Evolutionary conservation across 2,113 vertebrate genomes (phyloP).

Genomic region (Halichoerus grypus): DNA sequence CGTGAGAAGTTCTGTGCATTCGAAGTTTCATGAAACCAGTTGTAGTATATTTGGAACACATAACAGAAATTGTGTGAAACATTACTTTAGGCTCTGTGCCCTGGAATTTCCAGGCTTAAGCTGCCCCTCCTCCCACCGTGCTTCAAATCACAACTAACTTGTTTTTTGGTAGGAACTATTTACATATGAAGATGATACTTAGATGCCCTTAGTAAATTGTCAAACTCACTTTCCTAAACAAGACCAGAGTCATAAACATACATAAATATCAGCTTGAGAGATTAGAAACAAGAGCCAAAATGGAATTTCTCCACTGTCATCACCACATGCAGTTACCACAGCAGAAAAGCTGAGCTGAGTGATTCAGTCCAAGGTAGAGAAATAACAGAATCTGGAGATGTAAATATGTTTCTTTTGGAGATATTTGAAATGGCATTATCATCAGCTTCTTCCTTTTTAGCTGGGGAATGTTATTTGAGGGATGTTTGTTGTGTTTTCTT

Average conservation of each 20-base stretch:
- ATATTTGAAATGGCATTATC: slow-evolving; percentile 46
- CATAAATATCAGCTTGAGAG: slow-evolving; percentile 60
- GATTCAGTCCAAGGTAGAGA: slow-evolving; percentile 49
- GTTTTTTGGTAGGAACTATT: slow-evolving; percentile 55
- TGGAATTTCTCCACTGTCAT: slow-evolving; percentile 8
- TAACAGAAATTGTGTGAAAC: not conserved
- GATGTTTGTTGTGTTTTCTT: slow-evolving; percentile 70
- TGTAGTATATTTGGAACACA: not conserved
- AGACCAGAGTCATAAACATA: not conserved
- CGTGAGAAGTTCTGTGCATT: not conserved
- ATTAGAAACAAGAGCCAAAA: slow-evolving; percentile 65
- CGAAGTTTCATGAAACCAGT: not conserved
- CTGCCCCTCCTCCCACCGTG: not conserved
- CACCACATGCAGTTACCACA: not conserved
- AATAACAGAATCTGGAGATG: slow-evolving; percentile 7
- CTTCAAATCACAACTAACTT: not conserved
- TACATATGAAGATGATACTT: slow-evolving; percentile 63
- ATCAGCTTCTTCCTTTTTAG: slow-evolving; percentile 29
- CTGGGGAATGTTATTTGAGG: slow-evolving; percentile 38
- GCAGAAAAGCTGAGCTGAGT: not conserved
- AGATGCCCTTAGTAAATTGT: slow-evolving; percentile 51
- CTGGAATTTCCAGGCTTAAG: not conserved
- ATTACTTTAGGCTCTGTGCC: not conserved
- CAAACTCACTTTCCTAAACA: slow-evolving; percentile 46
- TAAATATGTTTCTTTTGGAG: slow-evolving; percentile 31